These are phyloP conservation scores for Antheraea mylitta DNA, from an alignment of 1,140 invertebrate species.

Conservation along the genomic window DNA sequence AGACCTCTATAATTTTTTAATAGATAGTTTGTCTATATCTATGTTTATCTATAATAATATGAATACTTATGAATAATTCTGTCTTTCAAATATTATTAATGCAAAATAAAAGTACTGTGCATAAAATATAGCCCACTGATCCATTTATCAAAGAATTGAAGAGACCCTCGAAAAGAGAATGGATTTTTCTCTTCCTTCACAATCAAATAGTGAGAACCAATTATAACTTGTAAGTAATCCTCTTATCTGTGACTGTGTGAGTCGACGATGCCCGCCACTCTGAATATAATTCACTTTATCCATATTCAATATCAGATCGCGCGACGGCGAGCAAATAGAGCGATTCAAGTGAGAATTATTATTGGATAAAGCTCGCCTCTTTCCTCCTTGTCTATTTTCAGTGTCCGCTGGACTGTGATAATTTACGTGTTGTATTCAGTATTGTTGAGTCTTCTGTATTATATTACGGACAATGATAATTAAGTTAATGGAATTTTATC, in stretches of 20 bases:
- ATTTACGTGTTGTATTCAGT: conserved; percentile 69
- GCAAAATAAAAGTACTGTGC: background rate
- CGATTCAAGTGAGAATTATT: conserved; percentile 74
- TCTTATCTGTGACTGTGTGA: conserved; percentile 64
- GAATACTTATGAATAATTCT: too few relatives aligned
- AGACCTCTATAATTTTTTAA: too few relatives aligned
- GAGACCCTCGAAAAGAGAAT: conserved; percentile 36
- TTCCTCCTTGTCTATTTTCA: conserved; percentile 69
- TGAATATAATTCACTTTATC: conserved; percentile 74
- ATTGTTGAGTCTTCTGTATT: conserved; percentile 38
- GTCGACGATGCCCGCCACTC: conserved; percentile 57
- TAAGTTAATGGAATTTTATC: background rate
- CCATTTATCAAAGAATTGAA: conserved; percentile 33
- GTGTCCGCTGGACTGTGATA: conserved; percentile 57
- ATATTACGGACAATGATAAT: background rate
- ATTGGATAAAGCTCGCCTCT: conserved; percentile 71
- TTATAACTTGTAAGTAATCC: conserved; percentile 75
- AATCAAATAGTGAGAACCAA: conserved; percentile 65
- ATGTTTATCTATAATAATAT: too few relatives aligned
- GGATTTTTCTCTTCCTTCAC: conserved; percentile 57
- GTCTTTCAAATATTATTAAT: background rate
- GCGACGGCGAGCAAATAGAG: conserved; percentile 69
- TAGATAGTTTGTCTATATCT: too few relatives aligned
- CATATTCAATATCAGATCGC: conserved; percentile 75
- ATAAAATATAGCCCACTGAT: background rate